These are phyloP conservation scores for Oryctolagus cuniculus DNA, from an alignment of 2,113 vertebrate genomes.

Conservation along the genomic window mOryCun1.1 NC_091441.1:19689001-19689500, in stretches of 20 bases:
- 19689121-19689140: background rate
- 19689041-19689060: background rate
- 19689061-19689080: too few relatives aligned
- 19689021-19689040: background rate
- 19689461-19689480: too few relatives aligned
- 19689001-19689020: background rate
- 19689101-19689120: constrained; percentile 8
- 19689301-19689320: constrained; percentile 22
- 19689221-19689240: background rate
- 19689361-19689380: constrained; percentile 26
- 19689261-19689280: background rate
- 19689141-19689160: background rate
- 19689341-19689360: background rate
- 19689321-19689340: background rate
- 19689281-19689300: background rate
- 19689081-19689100: background rate
- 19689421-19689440: background rate
- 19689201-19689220: background rate
- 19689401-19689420: constrained; percentile 9
- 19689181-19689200: background rate
- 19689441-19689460: too few relatives aligned
- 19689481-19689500: too few relatives aligned
- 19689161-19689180: background rate
- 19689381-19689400: background rate
- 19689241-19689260: background rate